Evolutionary conservation across 2,888 invertebrate species (phyloP).

Genomic region (Andricus curvator): DNA sequence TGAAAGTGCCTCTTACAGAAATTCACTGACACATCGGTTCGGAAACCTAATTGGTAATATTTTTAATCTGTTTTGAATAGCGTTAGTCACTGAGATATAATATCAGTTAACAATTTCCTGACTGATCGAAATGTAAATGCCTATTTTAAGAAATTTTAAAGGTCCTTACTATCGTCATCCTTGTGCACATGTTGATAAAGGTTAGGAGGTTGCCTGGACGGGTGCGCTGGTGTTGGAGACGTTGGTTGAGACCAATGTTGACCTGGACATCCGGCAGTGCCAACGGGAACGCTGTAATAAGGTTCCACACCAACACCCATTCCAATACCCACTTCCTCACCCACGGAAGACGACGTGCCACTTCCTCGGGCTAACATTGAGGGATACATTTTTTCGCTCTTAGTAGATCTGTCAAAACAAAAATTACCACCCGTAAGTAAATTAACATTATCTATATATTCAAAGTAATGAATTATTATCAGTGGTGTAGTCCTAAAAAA

Average conservation of each 20-base stretch:
- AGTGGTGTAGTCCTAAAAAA: neutral
- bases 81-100: neutral
- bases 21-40: neutral
- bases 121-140: neutral
- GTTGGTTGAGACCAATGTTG: constrained; percentile 87
- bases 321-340: constrained; percentile 74
- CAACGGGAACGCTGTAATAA: constrained; percentile 91
- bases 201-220: constrained; percentile 80
- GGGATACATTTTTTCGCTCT: constrained; percentile 96
- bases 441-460: neutral
- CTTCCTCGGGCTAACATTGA: constrained; percentile 90
- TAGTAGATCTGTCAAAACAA: constrained; percentile 87
- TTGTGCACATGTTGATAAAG: constrained; percentile 81
- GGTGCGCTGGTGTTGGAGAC: constrained; percentile 86
- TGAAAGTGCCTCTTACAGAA: too few relatives aligned
- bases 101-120: neutral
- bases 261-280: constrained; percentile 76
- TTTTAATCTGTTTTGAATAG: neutral
- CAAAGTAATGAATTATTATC: neutral
- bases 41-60: neutral
- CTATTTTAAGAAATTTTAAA: neutral
- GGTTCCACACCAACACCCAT: constrained; percentile 92
- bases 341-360: constrained; percentile 73
- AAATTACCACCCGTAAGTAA: neutral
- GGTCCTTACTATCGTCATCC: constrained; percentile 85